Percentiles rank a stretch among this genome's conserved stretches.
phyloP scores from a whole-genome alignment of 2,113 vertebrate species.

The Eulacestoma nigropectus region DNA sequence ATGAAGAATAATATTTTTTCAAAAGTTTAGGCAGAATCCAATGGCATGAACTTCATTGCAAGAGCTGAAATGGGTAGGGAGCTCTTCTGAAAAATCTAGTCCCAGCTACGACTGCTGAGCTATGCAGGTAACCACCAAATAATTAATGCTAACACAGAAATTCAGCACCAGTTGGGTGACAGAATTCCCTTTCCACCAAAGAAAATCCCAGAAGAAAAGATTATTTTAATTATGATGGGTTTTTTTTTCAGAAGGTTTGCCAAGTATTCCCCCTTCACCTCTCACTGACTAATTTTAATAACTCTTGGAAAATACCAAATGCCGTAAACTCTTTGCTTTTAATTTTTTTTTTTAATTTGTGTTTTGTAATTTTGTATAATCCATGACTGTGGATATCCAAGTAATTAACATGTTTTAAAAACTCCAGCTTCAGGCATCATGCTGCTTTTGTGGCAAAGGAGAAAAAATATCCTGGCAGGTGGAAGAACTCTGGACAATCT shows the following conservation, averaged over 20 bases:
- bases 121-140: neutral
- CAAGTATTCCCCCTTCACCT: neutral
- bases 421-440: neutral
- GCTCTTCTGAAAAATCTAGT: neutral
- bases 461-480: neutral
- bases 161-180: neutral
- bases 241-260: neutral
- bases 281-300: neutral
- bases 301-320: neutral
- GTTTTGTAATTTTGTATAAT: neutral
- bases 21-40: neutral
- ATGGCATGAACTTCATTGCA: neutral
- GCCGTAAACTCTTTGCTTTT: neutral
- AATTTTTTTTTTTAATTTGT: neutral
- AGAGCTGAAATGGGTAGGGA: neutral
- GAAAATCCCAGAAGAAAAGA: slow-evolving; percentile 14
- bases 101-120: neutral
- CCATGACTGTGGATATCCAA: neutral
- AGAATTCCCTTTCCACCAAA: slow-evolving; percentile 7
- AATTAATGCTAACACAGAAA: slow-evolving; percentile 1
- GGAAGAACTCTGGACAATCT: neutral
- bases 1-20: slow-evolving; percentile 31
- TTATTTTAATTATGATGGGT: neutral
- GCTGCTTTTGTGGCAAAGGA: neutral
- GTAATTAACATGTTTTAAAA: neutral